phyloP scores from a whole-genome alignment of 2,888 invertebrate genomes.

The Melanotus villosus region DNA sequence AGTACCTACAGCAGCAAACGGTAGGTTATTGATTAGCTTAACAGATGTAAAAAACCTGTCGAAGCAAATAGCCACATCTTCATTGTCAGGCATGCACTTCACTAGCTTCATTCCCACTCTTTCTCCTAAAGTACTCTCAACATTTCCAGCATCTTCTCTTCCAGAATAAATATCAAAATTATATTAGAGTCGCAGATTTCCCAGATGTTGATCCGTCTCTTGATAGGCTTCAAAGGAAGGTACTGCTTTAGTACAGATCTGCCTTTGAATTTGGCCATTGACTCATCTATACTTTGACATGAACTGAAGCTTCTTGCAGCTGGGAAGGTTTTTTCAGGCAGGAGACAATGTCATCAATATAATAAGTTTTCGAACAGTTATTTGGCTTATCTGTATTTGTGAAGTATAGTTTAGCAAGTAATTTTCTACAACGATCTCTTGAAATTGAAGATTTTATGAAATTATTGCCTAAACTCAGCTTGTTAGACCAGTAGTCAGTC shows the following conservation, averaged over 20 bases:
- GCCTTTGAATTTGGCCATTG: constrained; percentile 20
- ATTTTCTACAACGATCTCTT: too few species aligned
- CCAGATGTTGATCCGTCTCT: constrained; percentile 44
- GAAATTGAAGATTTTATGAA: too few species aligned
- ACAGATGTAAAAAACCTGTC: constrained; percentile 39
- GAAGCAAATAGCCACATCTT: constrained; percentile 38
- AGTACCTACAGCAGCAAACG: constrained; percentile 5
- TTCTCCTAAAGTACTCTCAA: constrained; percentile 47
- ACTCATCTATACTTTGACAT: constrained; percentile 11
- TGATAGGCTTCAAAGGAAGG: constrained; percentile 25
- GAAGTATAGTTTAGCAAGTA: too few species aligned
- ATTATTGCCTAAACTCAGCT: too few species aligned
- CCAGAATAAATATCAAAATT: constrained; percentile 45
- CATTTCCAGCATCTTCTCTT: constrained; percentile 21
- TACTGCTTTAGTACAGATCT: constrained; percentile 6
- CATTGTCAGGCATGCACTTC: constrained; percentile 33
- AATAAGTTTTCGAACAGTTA: too few species aligned
- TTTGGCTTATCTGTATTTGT: too few species aligned
- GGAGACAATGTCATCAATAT: too few species aligned
- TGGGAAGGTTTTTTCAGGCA: not conserved
- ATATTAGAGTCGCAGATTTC: constrained; percentile 41
- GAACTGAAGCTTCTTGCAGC: not conserved
- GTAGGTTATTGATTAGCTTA: not conserved
- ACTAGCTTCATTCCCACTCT: constrained; percentile 49
- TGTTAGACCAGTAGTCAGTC: too few species aligned